Evolutionary conservation across 2,113 vertebrate species (phyloP), one percentile per base, ranked within the genome.

Genomic region (Prietella phreatophila): DNA sequence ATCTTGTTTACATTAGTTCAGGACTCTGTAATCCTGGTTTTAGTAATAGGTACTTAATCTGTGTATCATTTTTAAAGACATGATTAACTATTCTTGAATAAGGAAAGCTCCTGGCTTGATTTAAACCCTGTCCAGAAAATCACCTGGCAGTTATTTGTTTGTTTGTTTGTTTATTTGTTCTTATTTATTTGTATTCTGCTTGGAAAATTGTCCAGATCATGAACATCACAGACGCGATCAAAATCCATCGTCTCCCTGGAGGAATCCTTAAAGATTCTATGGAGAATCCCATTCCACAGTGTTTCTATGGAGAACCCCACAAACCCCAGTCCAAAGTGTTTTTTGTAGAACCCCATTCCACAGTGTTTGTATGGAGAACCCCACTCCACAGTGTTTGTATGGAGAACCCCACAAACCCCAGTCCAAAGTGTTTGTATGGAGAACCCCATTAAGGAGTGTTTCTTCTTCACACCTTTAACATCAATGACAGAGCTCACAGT

Each of bases 1-100:
- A 65, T 36, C 63, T 85, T 30, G 30, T 50, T 75, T 78, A 67
- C 27, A 63, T 73, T 75, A 61, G 65, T 83, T 39, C 86, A 75
- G 61, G 60, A 83, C 81, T 87, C 63, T 81, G 42, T 36, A 50
- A 33, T 83, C 63, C 86, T 75, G 61, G 60, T 82, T 42, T 87
- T 61, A 86, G 53, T 75, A 86, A 86, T 42, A 36, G 14, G 36
- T 78, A 88, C 9, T 60, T 42, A 88, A 76, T 63, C 58, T 82
- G 10, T 65, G 61, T 65, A n/a, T 65, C 22, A 0, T 65, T 65
- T n/a, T n/a, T 65, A 11, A 65, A 65, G 60, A 3, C 60, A 63
- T 10, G 60, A 27, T 63, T 63, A 27, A 63, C 7, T 63, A 27
- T 65, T 65, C 27, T 10, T n/a, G 55, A 55, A 20, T 58, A 36